Conservation (phyloP, 2,797 vertebrate species). For the Acanthornis magna region DNA sequence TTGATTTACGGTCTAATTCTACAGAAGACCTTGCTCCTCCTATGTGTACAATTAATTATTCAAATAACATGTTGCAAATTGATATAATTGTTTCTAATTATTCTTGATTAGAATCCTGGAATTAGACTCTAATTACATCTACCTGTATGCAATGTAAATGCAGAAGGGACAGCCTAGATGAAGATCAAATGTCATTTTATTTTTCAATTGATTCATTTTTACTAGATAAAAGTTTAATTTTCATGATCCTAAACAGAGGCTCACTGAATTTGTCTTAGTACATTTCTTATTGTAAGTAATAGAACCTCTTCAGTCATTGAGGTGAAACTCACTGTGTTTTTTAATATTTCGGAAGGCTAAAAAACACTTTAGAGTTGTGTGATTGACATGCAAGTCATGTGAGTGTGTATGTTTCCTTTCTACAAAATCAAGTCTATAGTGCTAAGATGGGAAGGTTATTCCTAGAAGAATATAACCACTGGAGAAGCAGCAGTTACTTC, state of each 20-base stretch:
- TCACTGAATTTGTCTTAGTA: background rate
- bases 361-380: background rate
- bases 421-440: background rate
- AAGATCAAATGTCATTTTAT: background rate
- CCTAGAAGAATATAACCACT: background rate
- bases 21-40: background rate
- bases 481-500: background rate
- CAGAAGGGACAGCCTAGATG: background rate
- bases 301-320: background rate
- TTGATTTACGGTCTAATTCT: background rate
- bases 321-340: background rate
- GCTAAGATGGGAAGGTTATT: background rate
- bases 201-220: background rate
- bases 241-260: background rate
- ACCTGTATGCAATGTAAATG: background rate
- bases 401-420: background rate
- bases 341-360: background rate
- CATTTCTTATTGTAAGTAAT: background rate
- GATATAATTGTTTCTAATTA: background rate
- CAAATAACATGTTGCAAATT: constrained; percentile 5
- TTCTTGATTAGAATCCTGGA: background rate
- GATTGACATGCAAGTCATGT: background rate
- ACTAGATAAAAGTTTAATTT: background rate
- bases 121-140: background rate
- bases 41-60: background rate